Evolutionary conservation across 2,888 invertebrate genomes (phyloP).

Genomic region (Chloroclysta siterata): DNA sequence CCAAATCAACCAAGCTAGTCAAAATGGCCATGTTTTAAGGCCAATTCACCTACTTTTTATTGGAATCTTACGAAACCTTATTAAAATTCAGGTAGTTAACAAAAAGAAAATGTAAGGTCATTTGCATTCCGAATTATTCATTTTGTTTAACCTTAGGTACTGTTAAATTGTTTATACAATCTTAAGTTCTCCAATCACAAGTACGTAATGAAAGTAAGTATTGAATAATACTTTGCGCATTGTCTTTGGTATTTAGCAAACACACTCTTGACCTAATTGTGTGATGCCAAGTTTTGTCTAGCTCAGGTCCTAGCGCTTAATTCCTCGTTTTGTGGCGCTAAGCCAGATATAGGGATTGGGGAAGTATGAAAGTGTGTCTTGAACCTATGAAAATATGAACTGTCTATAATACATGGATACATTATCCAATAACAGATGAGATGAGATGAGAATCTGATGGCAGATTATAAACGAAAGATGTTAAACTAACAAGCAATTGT

Average conservation of each 20-base stretch:
- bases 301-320: slow-evolving; percentile 5
- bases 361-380: background rate
- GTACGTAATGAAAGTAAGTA: slow-evolving; percentile 17
- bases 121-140: background rate
- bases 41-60: background rate
- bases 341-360: slow-evolving; percentile 14
- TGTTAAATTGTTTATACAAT: too few relatives aligned
- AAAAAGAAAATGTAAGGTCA: slow-evolving; percentile 11
- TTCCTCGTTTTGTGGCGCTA: slow-evolving; percentile 13
- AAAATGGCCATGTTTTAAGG: background rate
- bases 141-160: too few relatives aligned
- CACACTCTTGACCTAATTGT: slow-evolving; percentile 22
- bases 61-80: background rate
- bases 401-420: too few relatives aligned
- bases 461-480: too few relatives aligned
- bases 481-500: too few relatives aligned
- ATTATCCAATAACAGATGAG: too few relatives aligned
- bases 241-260: slow-evolving; percentile 18
- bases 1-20: too few relatives aligned
- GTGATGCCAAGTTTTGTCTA: slow-evolving; percentile 22
- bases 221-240: slow-evolving; percentile 13
- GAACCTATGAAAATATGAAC: too few relatives aligned
- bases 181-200: too few relatives aligned
- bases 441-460: too few relatives aligned
- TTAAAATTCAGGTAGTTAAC: background rate